phyloP scores from a whole-genome alignment of 1,140 invertebrate species.

The Hyphantria cunea region DNA sequence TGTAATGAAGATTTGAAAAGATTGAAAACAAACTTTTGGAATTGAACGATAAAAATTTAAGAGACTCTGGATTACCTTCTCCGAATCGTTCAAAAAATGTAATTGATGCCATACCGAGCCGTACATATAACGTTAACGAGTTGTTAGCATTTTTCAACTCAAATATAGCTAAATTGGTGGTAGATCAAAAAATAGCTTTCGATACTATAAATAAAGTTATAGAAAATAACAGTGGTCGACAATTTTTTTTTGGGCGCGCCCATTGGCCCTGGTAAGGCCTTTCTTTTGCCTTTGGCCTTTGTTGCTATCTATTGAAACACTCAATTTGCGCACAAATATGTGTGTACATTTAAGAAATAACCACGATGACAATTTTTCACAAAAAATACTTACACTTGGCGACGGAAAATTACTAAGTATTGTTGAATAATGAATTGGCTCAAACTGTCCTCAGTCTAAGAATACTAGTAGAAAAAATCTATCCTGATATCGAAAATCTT shows the following conservation, averaged over 20 bases:
- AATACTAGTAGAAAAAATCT: neutral
- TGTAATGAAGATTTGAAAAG: neutral
- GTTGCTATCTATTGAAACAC: neutral
- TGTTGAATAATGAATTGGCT: neutral
- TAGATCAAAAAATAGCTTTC: neutral
- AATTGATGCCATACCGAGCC: neutral
- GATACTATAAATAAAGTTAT: neutral
- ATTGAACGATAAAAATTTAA: conserved; percentile 2
- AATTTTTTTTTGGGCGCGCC: conserved; percentile 1
- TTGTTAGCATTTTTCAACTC: neutral
- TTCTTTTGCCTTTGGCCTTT: conserved; percentile 3
- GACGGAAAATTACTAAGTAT: neutral
- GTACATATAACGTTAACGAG: neutral
- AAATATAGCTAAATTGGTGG: neutral
- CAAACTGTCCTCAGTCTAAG: neutral
- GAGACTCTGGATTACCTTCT: conserved; percentile 1
- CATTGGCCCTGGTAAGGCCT: neutral
- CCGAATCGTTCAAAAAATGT: neutral
- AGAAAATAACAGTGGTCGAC: neutral
- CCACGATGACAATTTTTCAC: neutral
- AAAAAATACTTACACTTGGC: neutral
- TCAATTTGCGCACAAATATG: neutral
- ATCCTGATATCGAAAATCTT: neutral
- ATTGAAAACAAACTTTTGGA: neutral
- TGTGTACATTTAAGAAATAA: neutral